Base-by-base conservation (phyloP, 2,113 vertebrate species). In the Microcebus murinus region DNA sequence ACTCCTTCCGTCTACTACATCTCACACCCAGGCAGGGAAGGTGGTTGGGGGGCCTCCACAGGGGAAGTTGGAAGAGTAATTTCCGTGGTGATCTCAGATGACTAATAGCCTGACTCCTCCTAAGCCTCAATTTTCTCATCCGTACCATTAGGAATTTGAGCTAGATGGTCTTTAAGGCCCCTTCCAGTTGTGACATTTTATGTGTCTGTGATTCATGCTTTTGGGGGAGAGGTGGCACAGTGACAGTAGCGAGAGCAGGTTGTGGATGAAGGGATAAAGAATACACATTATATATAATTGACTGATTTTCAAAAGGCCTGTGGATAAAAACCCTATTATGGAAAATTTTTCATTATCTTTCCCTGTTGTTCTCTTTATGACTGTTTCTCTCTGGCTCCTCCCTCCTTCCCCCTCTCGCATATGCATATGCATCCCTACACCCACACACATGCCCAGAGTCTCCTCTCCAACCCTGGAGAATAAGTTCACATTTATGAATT, bases 231-330 rank as follows among this genome's bases (percentile, higher is more conserved):
- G 48, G 90, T 36, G 29, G 36, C 42, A 71, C 27, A 87, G 74
- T 39, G 90, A 83, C 23, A 79, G 48, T 73, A 73, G 23, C 57
- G 76, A 87, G 52, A 92, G 71, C 31, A 63, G 50, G 61, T 68
- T 92, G 87, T 73, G 25, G 80, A 88, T 87, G 87, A 87, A 36
- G 48, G 57, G 74, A 95, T 96, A 95, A 87, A 84, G 76, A 93
- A 96, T 83, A 90, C 59, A 31, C n/a, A 94, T 94, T 94, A 87
- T 84, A 94, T 52, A 61, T 70, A 97, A 96, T 55, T 95, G 96
- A 90, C 61, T 91, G 70, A 74, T 96, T 97, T 97, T 97, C 84
- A 90, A 92, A 97, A 97, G 84, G 67, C 89, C 87, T 97, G 57
- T 85, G 74, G 90, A 91, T 94, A 96, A 95, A 97, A 97, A 80